Base-by-base conservation (phyloP, 2,888 invertebrate species). In the Ophioninae sp. region DNA sequence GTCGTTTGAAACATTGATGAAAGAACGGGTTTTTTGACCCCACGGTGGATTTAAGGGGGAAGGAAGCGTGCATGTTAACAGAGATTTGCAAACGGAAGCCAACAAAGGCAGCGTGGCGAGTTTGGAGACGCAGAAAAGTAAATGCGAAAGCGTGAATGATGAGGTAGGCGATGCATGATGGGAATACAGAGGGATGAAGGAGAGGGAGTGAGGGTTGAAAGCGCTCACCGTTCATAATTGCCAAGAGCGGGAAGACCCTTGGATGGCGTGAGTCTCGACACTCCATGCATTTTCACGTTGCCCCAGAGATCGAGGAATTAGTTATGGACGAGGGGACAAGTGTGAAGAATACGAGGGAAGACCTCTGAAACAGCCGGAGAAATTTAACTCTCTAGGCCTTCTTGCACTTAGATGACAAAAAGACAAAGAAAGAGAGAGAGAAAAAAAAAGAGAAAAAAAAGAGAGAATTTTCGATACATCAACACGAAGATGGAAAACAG, bases 51-150 rank as follows among this genome's bases (percentile, higher is more conserved):
- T 65, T 51, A 59, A 30, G 41, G 39, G 30, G 51, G n/a, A 71
- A 44, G 30, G 22, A 59, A n/a, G 51, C 51, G 59, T 23, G 79
- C 79, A 58, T 63, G 77, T 77, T 77, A 58, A 64, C 74, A 59
- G 59, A 77, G 77, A 80, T 80, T 80, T 68, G 58, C 73, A 64
- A 74, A 56, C 51, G 72, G 77, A 80, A 83, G 83, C 83, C 80
- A 77, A 77, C 77, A 68, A 77, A 77, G 59, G 39, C 59, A 68
- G 69, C 63, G 56, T 41, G 41, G 68, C 30, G 68, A 80, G 67
- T 73, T 30, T n/a, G 20, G 58, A 67, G 67, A 41, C 58, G 37
- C 61, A 75, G 78, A 79, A 61, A 63, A 69, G 58, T 69, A 74
- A 69, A 74, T 59, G 63, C 23, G 71, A 71, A 41, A 83, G 72